These are phyloP conservation scores for Porites rus DNA, from an alignment of 92 coral and sea anemone genomes.

Conservation along the genomic window DNA sequence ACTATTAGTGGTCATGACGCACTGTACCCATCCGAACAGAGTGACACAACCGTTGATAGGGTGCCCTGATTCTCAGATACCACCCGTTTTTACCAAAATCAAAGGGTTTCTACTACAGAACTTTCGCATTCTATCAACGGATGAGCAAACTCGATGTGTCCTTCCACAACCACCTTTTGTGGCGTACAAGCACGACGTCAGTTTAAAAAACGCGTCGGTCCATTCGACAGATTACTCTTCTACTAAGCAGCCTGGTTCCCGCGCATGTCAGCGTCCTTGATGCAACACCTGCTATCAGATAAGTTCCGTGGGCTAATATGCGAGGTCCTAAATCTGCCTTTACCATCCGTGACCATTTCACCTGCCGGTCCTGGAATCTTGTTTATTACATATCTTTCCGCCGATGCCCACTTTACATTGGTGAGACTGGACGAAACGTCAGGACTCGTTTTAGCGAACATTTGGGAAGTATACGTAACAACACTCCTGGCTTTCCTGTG, in stretches of 20 bases:
- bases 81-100: not conserved
- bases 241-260: not conserved
- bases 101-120: not conserved
- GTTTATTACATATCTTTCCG: not conserved
- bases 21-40: not conserved
- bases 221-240: not conserved
- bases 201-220: too few species aligned
- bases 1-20: not conserved
- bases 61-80: not conserved
- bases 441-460: not conserved
- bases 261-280: too few species aligned
- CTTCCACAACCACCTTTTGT: too few species aligned
- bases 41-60: not conserved
- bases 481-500: not conserved
- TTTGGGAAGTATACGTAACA: not conserved
- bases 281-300: not conserved
- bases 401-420: not conserved
- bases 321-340: not conserved
- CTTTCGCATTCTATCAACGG: too few species aligned
- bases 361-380: not conserved
- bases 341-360: conserved; percentile 14
- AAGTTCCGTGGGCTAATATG: not conserved
- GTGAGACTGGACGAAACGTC: conserved; percentile 4
- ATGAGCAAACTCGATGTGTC: too few species aligned
- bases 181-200: too few species aligned